A percentile compares a stretch with the other conserved stretches of the same genome.
Evolutionary conservation across 1,140 invertebrate genomes (phyloP).

Genomic region (Trigoniulus corallinus): DNA sequence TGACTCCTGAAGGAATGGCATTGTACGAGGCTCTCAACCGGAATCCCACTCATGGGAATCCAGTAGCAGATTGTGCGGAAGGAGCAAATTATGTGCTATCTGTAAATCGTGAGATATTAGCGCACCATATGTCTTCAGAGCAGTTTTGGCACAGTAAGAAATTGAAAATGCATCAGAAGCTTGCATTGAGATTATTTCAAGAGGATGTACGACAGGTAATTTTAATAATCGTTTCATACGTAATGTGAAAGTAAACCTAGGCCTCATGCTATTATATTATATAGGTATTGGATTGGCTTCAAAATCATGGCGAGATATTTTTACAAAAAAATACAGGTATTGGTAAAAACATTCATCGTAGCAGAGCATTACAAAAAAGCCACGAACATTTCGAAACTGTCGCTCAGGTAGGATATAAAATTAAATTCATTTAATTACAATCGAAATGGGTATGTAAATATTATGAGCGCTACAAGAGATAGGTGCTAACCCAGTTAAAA

Average conservation of each 20-base stretch:
- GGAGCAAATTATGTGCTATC: constrained; percentile 38
- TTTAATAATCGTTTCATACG: background rate
- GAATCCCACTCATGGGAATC: constrained; percentile 51
- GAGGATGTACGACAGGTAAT: constrained; percentile 54
- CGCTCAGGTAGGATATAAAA: constrained; percentile 51
- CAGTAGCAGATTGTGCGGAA: constrained; percentile 88
- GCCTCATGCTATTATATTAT: too few relatives aligned
- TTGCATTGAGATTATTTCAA: constrained; percentile 84
- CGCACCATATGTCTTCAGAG: constrained; percentile 80
- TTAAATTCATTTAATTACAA: background rate
- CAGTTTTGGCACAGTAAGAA: constrained; percentile 86
- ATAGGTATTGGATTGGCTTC: constrained; percentile 88
- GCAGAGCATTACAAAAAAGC: constrained; percentile 88
- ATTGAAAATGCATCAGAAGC: constrained; percentile 79
- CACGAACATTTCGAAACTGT: constrained; percentile 97
- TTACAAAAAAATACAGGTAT: constrained; percentile 90
- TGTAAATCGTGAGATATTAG: constrained; percentile 63
- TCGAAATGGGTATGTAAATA: background rate
- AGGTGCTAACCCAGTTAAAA: too few relatives aligned
- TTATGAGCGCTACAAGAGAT: too few relatives aligned
- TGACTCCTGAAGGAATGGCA: constrained; percentile 31
- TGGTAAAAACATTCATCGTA: constrained; percentile 83
- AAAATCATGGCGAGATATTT: constrained; percentile 98
- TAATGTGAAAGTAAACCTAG: too few relatives aligned
- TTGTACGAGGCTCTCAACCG: constrained; percentile 22